A percentile compares a stretch with the other conserved stretches of the same genome.
phyloP scores from a whole-genome alignment of 2,113 vertebrate genomes.

The Naja naja region DNA sequence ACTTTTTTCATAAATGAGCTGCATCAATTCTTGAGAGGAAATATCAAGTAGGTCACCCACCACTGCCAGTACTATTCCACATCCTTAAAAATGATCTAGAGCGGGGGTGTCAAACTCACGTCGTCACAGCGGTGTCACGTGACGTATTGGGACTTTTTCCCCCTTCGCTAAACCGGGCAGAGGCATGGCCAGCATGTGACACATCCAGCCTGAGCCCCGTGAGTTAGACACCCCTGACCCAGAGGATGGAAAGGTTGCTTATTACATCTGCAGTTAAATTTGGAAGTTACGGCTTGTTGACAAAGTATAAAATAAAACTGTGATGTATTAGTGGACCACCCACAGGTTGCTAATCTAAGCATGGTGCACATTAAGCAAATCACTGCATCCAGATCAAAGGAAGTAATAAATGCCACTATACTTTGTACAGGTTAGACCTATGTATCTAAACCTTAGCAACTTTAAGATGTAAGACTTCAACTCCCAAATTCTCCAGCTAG shows the following conservation, averaged over 20 bases:
- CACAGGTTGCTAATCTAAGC: background rate
- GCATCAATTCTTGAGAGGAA: background rate
- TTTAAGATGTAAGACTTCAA: background rate
- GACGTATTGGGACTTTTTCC: no score
- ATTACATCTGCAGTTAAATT: background rate
- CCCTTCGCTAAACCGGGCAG: no score
- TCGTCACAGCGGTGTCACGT: no score
- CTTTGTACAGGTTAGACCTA: background rate
- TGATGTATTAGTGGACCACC: background rate
- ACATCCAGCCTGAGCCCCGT: no score
- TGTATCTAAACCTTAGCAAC: background rate
- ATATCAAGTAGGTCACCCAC: background rate
- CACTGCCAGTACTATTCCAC: background rate
- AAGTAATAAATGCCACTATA: background rate
- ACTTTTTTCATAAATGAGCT: background rate
- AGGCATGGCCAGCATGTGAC: no score
- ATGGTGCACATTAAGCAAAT: background rate
- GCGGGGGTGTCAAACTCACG: background rate
- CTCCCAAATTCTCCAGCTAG: no score
- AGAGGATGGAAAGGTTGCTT: background rate
- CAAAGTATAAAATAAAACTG: background rate
- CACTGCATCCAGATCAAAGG: background rate
- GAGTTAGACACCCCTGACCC: no score
- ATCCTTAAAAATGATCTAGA: background rate
- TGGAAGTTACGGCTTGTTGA: background rate